Conservation (phyloP, 2,797 vertebrate genomes). For the Sebastes kiyomatsui region DNA sequence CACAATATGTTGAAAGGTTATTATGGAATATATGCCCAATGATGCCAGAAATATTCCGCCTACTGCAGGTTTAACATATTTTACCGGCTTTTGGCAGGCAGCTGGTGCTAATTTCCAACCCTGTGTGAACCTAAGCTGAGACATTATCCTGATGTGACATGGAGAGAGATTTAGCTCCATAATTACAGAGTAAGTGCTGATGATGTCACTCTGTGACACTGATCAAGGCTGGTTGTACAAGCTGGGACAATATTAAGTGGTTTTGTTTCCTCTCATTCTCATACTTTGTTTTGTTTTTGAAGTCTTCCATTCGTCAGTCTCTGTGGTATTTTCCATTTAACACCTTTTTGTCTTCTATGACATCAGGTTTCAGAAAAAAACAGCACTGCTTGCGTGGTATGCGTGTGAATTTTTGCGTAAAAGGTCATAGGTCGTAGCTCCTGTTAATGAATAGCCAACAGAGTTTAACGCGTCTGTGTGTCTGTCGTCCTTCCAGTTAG, state of each 20-base stretch:
- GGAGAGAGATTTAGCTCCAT: neutral
- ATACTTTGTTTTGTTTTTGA: neutral
- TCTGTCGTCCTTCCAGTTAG: neutral
- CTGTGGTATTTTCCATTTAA: neutral
- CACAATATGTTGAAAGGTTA: too few relatives aligned
- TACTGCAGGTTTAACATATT: too few relatives aligned
- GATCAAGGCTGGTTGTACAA: neutral
- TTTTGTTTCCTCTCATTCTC: neutral
- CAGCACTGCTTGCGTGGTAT: neutral
- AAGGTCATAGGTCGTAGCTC: neutral
- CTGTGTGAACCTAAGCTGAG: neutral
- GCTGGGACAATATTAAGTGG: neutral
- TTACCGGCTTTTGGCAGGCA: too few relatives aligned
- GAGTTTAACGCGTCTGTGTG: neutral
- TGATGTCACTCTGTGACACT: neutral
- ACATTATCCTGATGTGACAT: neutral
- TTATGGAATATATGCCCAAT: too few relatives aligned
- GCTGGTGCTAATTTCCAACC: too few relatives aligned
- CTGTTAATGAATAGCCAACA: constrained; percentile 9
- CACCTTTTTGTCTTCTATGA: neutral
- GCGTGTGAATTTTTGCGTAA: neutral
- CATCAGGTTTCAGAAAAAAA: neutral
- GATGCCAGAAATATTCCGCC: too few relatives aligned
- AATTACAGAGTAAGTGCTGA: neutral
- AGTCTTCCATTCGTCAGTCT: neutral